Evolutionary conservation across 2,113 vertebrate genomes (phyloP).

Genomic region (Merops nubicus): DNA sequence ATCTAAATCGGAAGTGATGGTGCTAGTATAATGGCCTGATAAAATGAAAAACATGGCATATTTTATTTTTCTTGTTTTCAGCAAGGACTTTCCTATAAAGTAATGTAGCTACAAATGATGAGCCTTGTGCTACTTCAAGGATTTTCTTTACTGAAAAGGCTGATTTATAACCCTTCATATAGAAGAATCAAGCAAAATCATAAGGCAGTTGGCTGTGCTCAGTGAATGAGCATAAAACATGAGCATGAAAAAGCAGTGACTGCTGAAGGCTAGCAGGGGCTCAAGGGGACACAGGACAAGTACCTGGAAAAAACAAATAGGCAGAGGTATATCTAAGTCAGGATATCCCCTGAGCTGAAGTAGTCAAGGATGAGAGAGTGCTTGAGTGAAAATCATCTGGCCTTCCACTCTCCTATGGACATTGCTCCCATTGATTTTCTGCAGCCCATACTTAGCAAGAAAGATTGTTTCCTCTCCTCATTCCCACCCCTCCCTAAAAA

Average conservation of each 20-base stretch:
- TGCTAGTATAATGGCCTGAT: not conserved
- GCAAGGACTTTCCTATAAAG: constrained; percentile 25
- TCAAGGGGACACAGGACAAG: not conserved
- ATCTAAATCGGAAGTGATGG: not conserved
- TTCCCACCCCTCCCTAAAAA: fast-evolving
- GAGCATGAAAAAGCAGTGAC: not conserved
- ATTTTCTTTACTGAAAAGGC: not conserved
- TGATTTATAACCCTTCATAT: not conserved
- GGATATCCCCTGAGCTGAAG: not conserved
- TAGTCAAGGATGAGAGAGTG: not conserved
- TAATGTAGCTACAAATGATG: not conserved
- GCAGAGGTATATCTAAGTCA: not conserved
- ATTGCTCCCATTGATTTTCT: not conserved
- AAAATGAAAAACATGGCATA: constrained; percentile 7
- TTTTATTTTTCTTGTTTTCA: constrained; percentile 22
- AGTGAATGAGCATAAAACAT: not conserved
- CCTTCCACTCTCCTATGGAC: not conserved
- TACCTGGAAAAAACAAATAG: not conserved
- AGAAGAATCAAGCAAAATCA: not conserved
- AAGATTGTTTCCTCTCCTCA: not conserved
- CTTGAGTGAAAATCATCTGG: not conserved
- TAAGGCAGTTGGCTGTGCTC: not conserved
- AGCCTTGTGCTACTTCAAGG: not conserved
- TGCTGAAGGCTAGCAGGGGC: not conserved
- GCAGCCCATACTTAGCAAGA: not conserved